These are phyloP conservation scores for Drosophila murphyi DNA, from an alignment of 1,140 invertebrate species.

Conservation along the genomic window DNA sequence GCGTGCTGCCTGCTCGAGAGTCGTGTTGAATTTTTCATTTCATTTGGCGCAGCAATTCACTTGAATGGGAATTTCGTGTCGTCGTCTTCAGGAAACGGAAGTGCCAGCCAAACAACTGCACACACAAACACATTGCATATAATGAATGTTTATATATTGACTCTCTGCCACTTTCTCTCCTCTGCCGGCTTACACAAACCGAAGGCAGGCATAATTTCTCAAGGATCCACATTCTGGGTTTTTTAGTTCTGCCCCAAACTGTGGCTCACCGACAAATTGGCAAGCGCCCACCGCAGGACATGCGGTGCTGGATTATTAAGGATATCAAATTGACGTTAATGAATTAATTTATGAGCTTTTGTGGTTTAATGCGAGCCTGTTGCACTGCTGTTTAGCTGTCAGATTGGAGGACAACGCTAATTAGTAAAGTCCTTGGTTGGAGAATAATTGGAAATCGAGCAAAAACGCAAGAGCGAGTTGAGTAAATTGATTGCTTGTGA, in stretches of 20 bases:
- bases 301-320: constrained; percentile 63
- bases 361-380: constrained; percentile 52
- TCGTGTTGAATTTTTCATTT: constrained; percentile 84
- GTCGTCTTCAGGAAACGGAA: constrained; percentile 72
- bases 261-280: constrained; percentile 38
- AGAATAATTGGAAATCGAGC: constrained; percentile 29
- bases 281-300: constrained; percentile 29
- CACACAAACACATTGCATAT: constrained; percentile 62
- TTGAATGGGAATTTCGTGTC: constrained; percentile 83
- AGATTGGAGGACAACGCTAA: constrained; percentile 37
- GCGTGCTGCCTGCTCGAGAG: constrained; percentile 39
- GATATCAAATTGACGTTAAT: constrained; percentile 79
- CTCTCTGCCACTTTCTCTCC: constrained; percentile 26
- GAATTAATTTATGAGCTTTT: constrained; percentile 79
- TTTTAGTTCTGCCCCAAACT: constrained; percentile 39
- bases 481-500: constrained; percentile 8
- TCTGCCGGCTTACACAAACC: constrained; percentile 7
- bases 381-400: constrained; percentile 31
- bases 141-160: constrained; percentile 77
- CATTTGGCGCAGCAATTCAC: constrained; percentile 83
- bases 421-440: constrained; percentile 16
- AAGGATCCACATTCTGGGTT: constrained; percentile 20
- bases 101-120: constrained; percentile 74
- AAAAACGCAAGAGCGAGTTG: neutral
- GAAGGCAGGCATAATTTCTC: constrained; percentile 30